A percentile compares a stretch with the other conserved stretches of the same genome.
phyloP scores from a whole-genome alignment of 1,140 invertebrate genomes.

The Achatina immaculata region DNA sequence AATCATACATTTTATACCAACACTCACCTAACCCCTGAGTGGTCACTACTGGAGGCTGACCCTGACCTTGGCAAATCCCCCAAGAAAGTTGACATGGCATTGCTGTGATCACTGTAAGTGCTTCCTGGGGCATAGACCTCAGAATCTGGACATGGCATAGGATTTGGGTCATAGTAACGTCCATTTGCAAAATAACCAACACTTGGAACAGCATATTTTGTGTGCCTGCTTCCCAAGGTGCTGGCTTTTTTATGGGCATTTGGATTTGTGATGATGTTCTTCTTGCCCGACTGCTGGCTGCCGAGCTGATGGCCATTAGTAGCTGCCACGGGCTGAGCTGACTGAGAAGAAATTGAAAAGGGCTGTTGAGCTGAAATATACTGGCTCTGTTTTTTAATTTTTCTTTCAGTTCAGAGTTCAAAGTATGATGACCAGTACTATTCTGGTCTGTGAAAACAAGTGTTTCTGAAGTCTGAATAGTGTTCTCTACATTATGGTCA shows the following conservation, averaged over 20 bases:
- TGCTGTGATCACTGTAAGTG: slow-evolving; percentile 64
- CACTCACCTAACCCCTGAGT: slow-evolving; percentile 45
- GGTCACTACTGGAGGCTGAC: slow-evolving; percentile 46
- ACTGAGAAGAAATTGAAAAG: not conserved
- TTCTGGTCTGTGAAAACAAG: not conserved
- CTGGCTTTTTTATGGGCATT: slow-evolving; percentile 14
- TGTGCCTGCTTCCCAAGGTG: not conserved
- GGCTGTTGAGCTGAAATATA: not conserved
- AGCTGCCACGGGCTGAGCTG: not conserved
- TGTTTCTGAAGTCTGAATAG: too few relatives aligned
- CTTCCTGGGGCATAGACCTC: slow-evolving; percentile 65
- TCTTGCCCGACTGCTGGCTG: not conserved
- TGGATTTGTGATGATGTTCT: slow-evolving; percentile 36
- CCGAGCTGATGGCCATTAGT: not conserved
- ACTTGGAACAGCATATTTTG: slow-evolving; percentile 23
- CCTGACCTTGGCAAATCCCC: slow-evolving; percentile 48
- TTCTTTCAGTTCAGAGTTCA: not conserved
- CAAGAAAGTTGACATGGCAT: slow-evolving; percentile 62
- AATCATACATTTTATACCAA: too few relatives aligned
- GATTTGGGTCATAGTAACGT: slow-evolving; percentile 63
- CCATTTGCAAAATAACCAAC: slow-evolving; percentile 62
- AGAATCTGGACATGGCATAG: slow-evolving; percentile 48
- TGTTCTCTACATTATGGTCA: not conserved
- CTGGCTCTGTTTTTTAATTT: not conserved
- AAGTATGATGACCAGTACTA: not conserved